Percentiles rank a stretch among this genome's conserved stretches.
These are phyloP conservation scores for Camponotus pennsylvanicus DNA, from an alignment of 1,140 invertebrate genomes.

Conservation along the genomic window DNA sequence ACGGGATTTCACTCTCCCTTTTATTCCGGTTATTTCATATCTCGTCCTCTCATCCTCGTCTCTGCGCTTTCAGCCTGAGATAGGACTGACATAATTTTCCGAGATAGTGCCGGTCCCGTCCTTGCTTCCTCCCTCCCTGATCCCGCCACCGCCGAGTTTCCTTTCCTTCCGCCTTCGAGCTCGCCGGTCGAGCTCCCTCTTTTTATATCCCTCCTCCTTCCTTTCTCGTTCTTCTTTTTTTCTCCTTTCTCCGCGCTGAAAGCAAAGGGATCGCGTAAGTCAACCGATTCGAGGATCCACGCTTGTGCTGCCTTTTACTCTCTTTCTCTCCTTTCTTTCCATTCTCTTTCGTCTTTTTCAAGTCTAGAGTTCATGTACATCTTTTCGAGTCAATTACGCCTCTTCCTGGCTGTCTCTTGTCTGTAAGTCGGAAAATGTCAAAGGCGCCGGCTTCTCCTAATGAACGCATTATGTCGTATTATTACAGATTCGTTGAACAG, in stretches of 20 bases:
- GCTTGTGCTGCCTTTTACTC: constrained; percentile 51
- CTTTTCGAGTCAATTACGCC: constrained; percentile 64
- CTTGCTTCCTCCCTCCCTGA: not conserved
- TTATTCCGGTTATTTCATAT: constrained; percentile 77
- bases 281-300: constrained; percentile 72
- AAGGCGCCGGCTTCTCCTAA: constrained; percentile 36
- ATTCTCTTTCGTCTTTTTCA: not conserved
- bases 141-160: constrained; percentile 37
- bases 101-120: constrained; percentile 72
- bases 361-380: constrained; percentile 59
- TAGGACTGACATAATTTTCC: constrained; percentile 82
- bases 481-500: constrained; percentile 22
- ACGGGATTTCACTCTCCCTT: constrained; percentile 77
- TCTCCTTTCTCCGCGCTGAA: constrained; percentile 59
- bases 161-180: constrained; percentile 59
- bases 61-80: constrained; percentile 76
- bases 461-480: constrained; percentile 58
- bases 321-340: constrained; percentile 30
- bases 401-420: constrained; percentile 46
- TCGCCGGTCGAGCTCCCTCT: constrained; percentile 50
- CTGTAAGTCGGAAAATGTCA: constrained; percentile 37
- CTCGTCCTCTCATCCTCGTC: constrained; percentile 73
- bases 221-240: constrained; percentile 42
- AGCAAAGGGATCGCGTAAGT: constrained; percentile 74
- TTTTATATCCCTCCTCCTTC: constrained; percentile 46